Evolutionary conservation across 1,140 invertebrate species (phyloP), one percentile per base, ranked within the genome.

Genomic region (Pseudomyrmex concolor): DNA sequence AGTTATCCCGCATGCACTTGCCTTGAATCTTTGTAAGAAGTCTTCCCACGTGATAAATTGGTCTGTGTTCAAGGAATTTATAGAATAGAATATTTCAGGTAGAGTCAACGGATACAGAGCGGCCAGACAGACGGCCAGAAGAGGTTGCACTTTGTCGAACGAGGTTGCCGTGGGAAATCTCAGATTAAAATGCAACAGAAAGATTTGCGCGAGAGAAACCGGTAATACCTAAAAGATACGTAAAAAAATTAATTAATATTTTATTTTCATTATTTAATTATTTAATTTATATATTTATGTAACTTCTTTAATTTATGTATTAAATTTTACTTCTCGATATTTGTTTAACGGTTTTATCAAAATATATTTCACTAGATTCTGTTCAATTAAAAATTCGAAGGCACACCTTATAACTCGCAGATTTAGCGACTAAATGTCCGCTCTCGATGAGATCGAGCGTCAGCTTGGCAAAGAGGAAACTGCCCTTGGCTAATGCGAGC

Each of bases 391-490:
- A 63, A n/a, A 48, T 25, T 63, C 48, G n/a, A 4, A 1, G 7
- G 43, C 68, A 76, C 57, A 97, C 97, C 95, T 99, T 98, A 93
- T 99, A 98, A 90, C 97, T 97, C 0, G 97, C 96, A 12, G 98
- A 98, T 94, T 99, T 99, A 50, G 98, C 96, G 10, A 99, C 98
- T 77, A 99, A 95, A 90, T 98, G 97, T 12, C 98, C 98, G 90
- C 97, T 96, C 92, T 99, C 98, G 81, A 99, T 97, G 54, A 99
- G 95, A 94, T 99, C 98, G n/a, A 99, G 94, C 3, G 97, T 97
- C 15, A 99, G 94, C 94, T 99, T 98, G 55, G 97, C 96, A 93
- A 98, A 99, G 54, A 99, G 95, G 93, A 99, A 98, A 17, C 97
- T 99, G 60, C 98, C 98, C 91, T 97, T 96, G 64, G 98, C 97